These are phyloP conservation scores for Ypsolopha sequella DNA, from an alignment of 2,888 invertebrate genomes.

Conservation along the genomic window DNA sequence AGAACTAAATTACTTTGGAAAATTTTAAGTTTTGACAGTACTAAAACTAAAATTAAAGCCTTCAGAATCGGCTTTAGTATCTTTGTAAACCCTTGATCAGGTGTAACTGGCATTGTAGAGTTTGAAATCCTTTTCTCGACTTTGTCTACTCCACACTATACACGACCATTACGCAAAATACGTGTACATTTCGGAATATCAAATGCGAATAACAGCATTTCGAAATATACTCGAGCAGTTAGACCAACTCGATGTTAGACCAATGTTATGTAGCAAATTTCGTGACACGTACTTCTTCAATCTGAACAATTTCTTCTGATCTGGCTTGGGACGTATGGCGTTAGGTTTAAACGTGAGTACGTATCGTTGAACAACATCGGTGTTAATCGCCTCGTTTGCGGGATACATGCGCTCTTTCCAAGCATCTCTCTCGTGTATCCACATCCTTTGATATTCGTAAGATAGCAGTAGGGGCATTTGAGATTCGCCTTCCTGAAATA, in stretches of 20 bases:
- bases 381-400: constrained; percentile 48
- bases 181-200: no score
- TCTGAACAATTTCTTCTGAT: constrained; percentile 57
- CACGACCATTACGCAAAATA: no score
- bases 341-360: constrained; percentile 55
- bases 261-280: background rate
- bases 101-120: no score
- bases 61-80: no score
- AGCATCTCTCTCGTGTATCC: constrained; percentile 65
- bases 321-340: constrained; percentile 49
- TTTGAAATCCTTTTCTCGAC: no score
- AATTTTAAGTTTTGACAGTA: no score
- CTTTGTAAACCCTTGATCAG: no score
- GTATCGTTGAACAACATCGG: constrained; percentile 57
- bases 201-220: no score
- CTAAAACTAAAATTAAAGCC: no score
- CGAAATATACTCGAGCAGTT: no score
- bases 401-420: constrained; percentile 69
- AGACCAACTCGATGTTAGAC: background rate
- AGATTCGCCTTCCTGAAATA: constrained; percentile 42
- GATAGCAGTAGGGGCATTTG: constrained; percentile 62
- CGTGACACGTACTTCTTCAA: constrained; percentile 47
- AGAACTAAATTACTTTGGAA: no score
- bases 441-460: constrained; percentile 70
- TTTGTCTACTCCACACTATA: no score